These are phyloP conservation scores for Lepidonotus clava DNA, from an alignment of 2,888 invertebrate genomes.

Conservation along the genomic window DNA sequence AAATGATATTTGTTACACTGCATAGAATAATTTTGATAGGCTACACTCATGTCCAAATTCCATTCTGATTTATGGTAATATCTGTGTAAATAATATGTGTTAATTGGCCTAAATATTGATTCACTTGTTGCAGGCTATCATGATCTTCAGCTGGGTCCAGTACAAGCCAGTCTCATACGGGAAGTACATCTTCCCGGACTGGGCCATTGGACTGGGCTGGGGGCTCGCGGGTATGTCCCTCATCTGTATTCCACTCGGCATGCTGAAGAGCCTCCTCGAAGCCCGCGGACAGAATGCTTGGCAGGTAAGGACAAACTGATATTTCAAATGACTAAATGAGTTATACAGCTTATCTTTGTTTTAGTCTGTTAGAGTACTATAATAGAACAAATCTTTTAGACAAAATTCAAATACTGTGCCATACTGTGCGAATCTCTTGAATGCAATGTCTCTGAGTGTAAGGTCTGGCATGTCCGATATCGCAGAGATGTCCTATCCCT, in stretches of 20 bases:
- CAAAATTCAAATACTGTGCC: background rate
- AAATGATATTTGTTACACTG: too few relatives aligned
- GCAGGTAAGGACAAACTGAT: conserved; percentile 83
- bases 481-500: background rate
- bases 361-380: background rate
- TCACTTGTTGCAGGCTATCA: conserved; percentile 82
- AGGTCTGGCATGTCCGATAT: background rate
- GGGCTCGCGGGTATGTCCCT: conserved; percentile 90
- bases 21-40: too few relatives aligned
- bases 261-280: conserved; percentile 85
- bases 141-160: conserved; percentile 93
- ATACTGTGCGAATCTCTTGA: too few relatives aligned
- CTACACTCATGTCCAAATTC: too few relatives aligned
- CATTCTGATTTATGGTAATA: too few relatives aligned
- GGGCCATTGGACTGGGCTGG: conserved; percentile 93
- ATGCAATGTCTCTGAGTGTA: background rate
- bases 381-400: background rate
- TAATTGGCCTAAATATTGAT: too few relatives aligned
- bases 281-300: conserved; percentile 87
- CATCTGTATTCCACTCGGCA: conserved; percentile 90
- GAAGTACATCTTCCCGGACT: conserved; percentile 89
- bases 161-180: conserved; percentile 92
- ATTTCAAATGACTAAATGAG: background rate
- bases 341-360: background rate
- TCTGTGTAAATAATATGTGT: too few relatives aligned